Evolutionary conservation across 2,888 invertebrate genomes (phyloP), one percentile per base, ranked within the genome.

Genomic region (Cordilura impudica): DNA sequence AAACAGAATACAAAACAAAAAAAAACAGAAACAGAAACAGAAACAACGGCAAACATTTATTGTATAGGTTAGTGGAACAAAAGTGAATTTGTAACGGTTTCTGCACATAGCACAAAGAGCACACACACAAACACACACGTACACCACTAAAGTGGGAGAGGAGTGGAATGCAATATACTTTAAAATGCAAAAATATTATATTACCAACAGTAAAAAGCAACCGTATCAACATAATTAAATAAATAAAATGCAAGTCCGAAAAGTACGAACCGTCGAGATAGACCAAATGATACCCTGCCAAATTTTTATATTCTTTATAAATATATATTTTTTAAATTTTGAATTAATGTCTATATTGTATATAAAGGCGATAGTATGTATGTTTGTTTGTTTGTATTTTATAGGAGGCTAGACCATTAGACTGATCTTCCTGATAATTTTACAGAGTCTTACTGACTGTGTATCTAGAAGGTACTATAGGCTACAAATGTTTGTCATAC

Each of bases 41-140:
- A 31, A 6, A 45, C n/a, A 49, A 18, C 66, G 39, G 7, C 43
- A 67, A 54, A 67, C 67, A 67, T 56, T 67, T 29, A 63, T 51
- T 26, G 45, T 61, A 71, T 75, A 75, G 79, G 79, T 79, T 79
- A 79, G 71, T 79, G 79, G 79, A 79, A 79, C 75, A 75, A 79
- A 79, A 75, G 75, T 79, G 79, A 79, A 75, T 79, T 79, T 79
- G 79, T 75, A 79, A 79, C 75, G 74, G 70, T 75, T 75, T 78
- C 43, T 79, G 69, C 51, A 76, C 45, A 60, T 60, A n/a, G n/a
- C 29, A 14, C 60, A 66, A 14, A 43, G 43, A 49, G 31, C 16
- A 31, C 4, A 39, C 35, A 58, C 31, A n/a, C n/a, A 54, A 10
- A 10, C 14, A 16, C 4, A 39, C 35, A 58, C 31, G 8, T n/a